Conservation (phyloP, 2,888 invertebrate genomes). For the Drosophila nr. fundita region DNA sequence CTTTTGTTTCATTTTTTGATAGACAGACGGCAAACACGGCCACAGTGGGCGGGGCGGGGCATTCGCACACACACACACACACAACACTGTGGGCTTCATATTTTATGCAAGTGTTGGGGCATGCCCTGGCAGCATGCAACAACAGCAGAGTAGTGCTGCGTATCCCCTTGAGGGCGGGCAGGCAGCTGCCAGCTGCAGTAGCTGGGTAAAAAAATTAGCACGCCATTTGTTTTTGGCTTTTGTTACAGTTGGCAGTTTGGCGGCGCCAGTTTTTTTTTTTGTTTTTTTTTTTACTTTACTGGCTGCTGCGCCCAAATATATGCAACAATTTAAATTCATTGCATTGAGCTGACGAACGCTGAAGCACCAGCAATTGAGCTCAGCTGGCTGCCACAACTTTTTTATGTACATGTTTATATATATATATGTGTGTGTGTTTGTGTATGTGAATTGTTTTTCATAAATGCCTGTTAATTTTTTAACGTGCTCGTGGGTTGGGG, state of each 20-base stretch:
- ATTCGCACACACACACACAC: conserved; percentile 21
- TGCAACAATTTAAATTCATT: conserved; percentile 80
- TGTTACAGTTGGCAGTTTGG: conserved; percentile 52
- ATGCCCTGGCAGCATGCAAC: conserved; percentile 22
- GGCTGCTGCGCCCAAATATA: conserved; percentile 62
- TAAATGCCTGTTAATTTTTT: conserved; percentile 74
- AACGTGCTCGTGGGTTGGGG: conserved; percentile 11
- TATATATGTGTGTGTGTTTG: neutral
- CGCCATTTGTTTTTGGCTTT: conserved; percentile 72
- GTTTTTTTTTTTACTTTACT: conserved; percentile 24
- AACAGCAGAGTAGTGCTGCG: conserved; percentile 10
- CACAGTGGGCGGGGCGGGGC: conserved; percentile 49
- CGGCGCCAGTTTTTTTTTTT: conserved; percentile 1
- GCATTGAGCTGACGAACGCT: conserved; percentile 66
- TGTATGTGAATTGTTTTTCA: conserved; percentile 34
- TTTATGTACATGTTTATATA: neutral
- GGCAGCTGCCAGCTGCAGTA: conserved; percentile 29
- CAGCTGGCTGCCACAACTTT: conserved; percentile 1
- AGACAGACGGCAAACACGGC: conserved; percentile 71
- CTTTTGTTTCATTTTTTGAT: conserved; percentile 78
- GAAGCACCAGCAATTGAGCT: conserved; percentile 46
- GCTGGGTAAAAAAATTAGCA: conserved; percentile 68
- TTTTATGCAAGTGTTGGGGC: conserved; percentile 70
- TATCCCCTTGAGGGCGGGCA: conserved; percentile 23
- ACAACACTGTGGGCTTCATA: conserved; percentile 55